Evolutionary conservation across 2,888 invertebrate species (phyloP), one percentile per base, ranked within the genome.

Genomic region (Erynnis tages): DNA sequence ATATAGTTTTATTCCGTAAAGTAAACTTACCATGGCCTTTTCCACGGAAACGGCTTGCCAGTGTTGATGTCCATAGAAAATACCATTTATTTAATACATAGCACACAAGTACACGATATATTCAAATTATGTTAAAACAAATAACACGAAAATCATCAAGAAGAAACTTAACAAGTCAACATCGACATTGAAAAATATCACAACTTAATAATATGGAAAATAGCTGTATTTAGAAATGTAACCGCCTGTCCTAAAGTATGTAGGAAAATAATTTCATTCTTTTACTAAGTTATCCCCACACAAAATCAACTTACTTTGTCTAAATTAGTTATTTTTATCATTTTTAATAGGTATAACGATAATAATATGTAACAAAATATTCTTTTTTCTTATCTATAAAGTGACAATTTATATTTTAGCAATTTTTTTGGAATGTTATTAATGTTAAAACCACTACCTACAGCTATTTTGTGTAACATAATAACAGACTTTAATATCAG

Each of bases 1-100:
- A 66, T 59, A 65, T 73, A 59, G 61, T 76, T 86, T 84, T 86
- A 84, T 82, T 83, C 70, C 59, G 64, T 77, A 74, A 67, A 74
- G 65, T 78, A 66, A 73, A 87, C 86, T 87, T 82, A 86, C 88
- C 88, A 87, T 81, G 86, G 83, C 76, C 81, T 80, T 81, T 82
- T 84, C 86, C 84, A 86, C 75, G 75, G 69, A 72, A 76, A 68
- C 75, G 69, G 74, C 82, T 84, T 84, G 83, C 71, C 73, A 82
- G 73, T 72, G 76, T 80, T 80, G 81, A 82, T 83, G 79, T 84
- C 85, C 88, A 89, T 88, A 84, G 84, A 87, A 87, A 86, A 88
- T 67, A 85, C 78, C 76, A 67, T 69, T 77, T 73, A 73, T 80
- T 81, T 80, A 80, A 78, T 82, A 70, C 65, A 72, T 73, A 75